phyloP scores from a whole-genome alignment of 2,888 invertebrate genomes.

The Tinea semifulvella region DNA sequence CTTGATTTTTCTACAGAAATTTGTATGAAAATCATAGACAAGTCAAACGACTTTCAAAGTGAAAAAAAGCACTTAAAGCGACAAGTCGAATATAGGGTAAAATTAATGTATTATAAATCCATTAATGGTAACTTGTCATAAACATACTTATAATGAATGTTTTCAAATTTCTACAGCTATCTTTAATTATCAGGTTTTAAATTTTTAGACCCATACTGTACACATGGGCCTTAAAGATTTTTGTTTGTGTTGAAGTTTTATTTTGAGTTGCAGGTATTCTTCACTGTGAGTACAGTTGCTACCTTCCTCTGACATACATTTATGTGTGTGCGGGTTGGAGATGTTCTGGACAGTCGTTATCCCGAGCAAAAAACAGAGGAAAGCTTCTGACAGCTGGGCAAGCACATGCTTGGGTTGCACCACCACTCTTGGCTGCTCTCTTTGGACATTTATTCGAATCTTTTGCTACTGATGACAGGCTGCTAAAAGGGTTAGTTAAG shows the following conservation, averaged over 20 bases:
- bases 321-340: conserved; percentile 27
- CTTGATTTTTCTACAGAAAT: too few species aligned
- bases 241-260: too few species aligned
- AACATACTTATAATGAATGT: neutral
- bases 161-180: neutral
- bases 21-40: too few species aligned
- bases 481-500: conserved; percentile 30
- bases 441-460: conserved; percentile 21
- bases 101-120: too few species aligned
- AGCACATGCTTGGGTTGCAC: conserved; percentile 29
- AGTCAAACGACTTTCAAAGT: too few species aligned
- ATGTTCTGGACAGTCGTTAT: neutral
- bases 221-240: too few species aligned
- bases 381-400: conserved; percentile 18
- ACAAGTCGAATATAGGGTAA: too few species aligned
- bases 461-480: conserved; percentile 23
- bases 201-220: too few species aligned
- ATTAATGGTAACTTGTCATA: too few species aligned
- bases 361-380: conserved; percentile 13
- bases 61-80: too few species aligned
- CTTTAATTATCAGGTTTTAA: neutral
- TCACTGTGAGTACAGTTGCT: conserved; percentile 29
- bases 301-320: conserved; percentile 32
- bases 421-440: conserved; percentile 28
- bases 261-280: conserved; percentile 28